Evolutionary conservation across 2,113 vertebrate species (phyloP).

Genomic region (Collichthys lucidus): DNA sequence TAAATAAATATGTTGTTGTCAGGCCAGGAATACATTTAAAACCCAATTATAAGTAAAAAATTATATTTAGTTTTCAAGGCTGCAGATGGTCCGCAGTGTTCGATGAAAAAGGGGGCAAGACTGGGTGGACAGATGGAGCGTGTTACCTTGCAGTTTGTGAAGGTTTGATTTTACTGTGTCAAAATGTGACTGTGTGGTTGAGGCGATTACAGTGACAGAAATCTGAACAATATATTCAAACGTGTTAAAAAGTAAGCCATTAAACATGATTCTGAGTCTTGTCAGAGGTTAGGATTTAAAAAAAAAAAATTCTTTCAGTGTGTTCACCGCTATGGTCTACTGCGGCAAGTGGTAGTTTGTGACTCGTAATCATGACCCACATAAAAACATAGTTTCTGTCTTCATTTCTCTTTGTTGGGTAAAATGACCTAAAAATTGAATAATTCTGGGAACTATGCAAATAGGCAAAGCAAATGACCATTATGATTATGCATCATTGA

Average conservation of each 20-base stretch:
- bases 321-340: constrained; percentile 10
- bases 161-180: neutral
- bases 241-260: constrained; percentile 1
- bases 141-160: neutral
- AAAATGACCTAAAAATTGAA: constrained; percentile 76
- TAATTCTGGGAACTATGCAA: constrained; percentile 76
- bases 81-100: neutral
- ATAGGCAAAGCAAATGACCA: constrained; percentile 77
- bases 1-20: neutral
- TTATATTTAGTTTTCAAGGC: neutral
- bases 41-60: neutral
- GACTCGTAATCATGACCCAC: constrained; percentile 43
- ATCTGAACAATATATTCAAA: neutral
- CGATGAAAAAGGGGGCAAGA: neutral
- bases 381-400: constrained; percentile 56
- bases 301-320: neutral
- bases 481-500: constrained; percentile 80
- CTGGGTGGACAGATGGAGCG: neutral
- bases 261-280: constrained; percentile 15
- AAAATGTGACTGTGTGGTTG: neutral
- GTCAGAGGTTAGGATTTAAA: neutral
- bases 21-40: neutral
- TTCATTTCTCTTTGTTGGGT: constrained; percentile 61
- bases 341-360: constrained; percentile 32
- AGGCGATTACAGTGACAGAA: neutral